Evolutionary conservation across 2,888 invertebrate species (phyloP).

Genomic region (Protonemura montana): DNA sequence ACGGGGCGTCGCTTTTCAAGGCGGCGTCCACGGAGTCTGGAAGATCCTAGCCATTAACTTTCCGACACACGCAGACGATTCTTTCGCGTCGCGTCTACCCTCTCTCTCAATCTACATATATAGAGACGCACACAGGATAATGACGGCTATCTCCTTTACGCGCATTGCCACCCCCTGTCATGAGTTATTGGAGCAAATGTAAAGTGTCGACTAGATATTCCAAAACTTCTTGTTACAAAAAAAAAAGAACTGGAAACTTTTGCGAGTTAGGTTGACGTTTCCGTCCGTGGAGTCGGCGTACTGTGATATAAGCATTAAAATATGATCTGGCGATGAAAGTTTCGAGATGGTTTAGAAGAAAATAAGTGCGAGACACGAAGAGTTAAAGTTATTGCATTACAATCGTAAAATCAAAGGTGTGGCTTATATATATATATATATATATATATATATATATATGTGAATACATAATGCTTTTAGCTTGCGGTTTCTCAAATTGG

Average conservation of each 20-base stretch:
- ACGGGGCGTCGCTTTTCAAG: slow-evolving; percentile 30
- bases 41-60: slow-evolving; percentile 25
- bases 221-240: slow-evolving; percentile 34
- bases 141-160: slow-evolving; percentile 22
- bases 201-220: slow-evolving; percentile 38
- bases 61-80: not conserved
- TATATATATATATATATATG: too few relatives aligned
- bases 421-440: not conserved
- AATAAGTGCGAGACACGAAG: not conserved
- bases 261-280: slow-evolving; percentile 13
- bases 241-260: slow-evolving; percentile 14
- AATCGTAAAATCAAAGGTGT: not conserved
- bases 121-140: not conserved
- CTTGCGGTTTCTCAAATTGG: not conserved
- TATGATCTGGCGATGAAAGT: slow-evolving; percentile 9
- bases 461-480: not conserved
- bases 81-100: not conserved
- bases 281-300: not conserved
- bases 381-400: not conserved
- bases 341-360: not conserved
- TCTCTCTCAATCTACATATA: not conserved
- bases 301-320: not conserved
- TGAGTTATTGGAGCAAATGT: slow-evolving; percentile 31
- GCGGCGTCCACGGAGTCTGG: not conserved
- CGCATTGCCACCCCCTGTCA: not conserved